Evolutionary conservation across 2,797 vertebrate species (phyloP).

Genomic region (Tinamus major): DNA sequence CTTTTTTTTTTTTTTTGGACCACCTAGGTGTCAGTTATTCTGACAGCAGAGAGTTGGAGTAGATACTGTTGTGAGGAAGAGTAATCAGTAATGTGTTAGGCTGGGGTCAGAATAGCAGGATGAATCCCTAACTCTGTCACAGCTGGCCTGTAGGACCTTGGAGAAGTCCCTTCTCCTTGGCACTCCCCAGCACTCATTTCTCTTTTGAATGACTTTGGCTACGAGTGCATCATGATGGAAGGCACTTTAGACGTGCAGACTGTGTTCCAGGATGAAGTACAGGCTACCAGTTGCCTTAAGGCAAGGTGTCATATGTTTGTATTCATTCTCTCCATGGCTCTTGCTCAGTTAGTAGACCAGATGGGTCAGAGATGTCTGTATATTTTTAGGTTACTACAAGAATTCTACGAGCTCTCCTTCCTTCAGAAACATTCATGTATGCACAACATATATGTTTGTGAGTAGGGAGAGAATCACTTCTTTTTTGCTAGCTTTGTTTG

Average conservation of each 20-base stretch:
- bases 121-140: neutral
- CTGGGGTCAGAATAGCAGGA: neutral
- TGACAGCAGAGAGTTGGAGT: neutral
- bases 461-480: neutral
- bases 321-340: constrained; percentile 28
- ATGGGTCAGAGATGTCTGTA: constrained; percentile 18
- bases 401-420: neutral
- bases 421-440: neutral
- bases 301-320: constrained; percentile 41
- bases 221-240: neutral
- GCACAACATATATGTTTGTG: neutral
- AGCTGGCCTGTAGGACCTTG: neutral
- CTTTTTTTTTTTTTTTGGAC: constrained; percentile 8
- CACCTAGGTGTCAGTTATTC: neutral
- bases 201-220: neutral
- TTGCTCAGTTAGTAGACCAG: constrained; percentile 26
- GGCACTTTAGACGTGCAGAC: neutral
- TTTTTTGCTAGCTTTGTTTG: neutral
- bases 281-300: constrained; percentile 38
- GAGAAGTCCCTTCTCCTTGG: neutral
- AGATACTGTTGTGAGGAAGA: neutral
- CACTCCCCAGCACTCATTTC: neutral
- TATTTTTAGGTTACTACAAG: constrained; percentile 34
- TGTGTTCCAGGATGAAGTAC: neutral
- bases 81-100: neutral